These are phyloP conservation scores for Cryptotermes secundus DNA, from an alignment of 1,140 invertebrate genomes.

Conservation along the genomic window DNA sequence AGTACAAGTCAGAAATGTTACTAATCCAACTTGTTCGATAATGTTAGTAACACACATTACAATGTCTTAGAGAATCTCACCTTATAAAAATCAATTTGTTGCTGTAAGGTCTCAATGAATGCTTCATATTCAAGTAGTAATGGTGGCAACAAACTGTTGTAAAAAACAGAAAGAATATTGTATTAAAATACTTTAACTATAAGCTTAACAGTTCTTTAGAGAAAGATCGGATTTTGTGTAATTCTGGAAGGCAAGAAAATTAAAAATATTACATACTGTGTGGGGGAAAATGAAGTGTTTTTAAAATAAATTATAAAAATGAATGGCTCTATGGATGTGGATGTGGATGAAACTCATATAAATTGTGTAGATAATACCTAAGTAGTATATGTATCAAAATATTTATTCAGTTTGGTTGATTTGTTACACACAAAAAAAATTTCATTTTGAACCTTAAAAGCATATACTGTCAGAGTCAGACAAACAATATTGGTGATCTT, in stretches of 20 bases:
- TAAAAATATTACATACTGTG: not conserved
- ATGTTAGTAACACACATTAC: not conserved
- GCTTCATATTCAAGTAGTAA: conserved; percentile 20
- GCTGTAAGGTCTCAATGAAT: not conserved
- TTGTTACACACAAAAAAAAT: not conserved
- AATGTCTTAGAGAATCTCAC: not conserved
- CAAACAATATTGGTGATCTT: not conserved
- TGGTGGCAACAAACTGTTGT: not conserved
- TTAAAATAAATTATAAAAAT: no score
- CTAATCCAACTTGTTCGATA: not conserved
- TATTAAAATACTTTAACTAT: not conserved
- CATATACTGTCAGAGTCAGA: not conserved
- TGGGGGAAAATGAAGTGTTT: not conserved
- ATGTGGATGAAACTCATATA: no score
- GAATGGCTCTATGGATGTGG: no score
- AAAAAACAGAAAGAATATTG: not conserved
- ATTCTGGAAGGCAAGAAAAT: not conserved
- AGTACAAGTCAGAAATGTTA: no score
- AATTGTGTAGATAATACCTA: no score
- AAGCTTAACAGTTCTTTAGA: not conserved
- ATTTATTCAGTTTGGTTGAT: not conserved
- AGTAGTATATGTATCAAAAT: not conserved
- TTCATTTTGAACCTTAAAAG: not conserved
- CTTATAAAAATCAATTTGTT: conserved; percentile 13
- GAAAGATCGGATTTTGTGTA: not conserved